A percentile compares a stretch with the other conserved stretches of the same genome.
phyloP scores from a whole-genome alignment of 2,113 vertebrate genomes.

The Hydrochoerus hydrochaeris region DNA sequence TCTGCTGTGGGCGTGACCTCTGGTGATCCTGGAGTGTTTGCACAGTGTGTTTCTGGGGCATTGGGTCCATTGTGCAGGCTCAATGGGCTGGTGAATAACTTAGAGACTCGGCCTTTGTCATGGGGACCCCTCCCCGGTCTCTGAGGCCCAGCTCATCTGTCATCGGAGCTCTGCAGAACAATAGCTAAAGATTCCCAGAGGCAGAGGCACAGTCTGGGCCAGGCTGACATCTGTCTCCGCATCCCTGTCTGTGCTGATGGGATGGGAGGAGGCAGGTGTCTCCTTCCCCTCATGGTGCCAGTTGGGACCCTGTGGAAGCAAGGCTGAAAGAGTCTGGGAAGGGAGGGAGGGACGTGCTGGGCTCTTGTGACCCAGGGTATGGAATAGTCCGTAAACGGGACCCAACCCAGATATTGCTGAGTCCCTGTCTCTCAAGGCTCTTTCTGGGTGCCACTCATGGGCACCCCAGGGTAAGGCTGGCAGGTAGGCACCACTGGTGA shows the following conservation, averaged over 20 bases:
- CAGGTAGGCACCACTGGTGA: neutral
- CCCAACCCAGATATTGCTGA: accelerated
- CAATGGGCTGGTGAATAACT: neutral
- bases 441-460: neutral
- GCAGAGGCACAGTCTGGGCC: neutral
- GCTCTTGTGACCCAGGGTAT: neutral
- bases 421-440: neutral
- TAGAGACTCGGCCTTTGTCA: slow-evolving; percentile 45
- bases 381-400: neutral
- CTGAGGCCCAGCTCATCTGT: slow-evolving; percentile 49
- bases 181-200: slow-evolving; percentile 52
- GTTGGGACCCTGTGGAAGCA: slow-evolving; percentile 3
- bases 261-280: slow-evolving; percentile 52
- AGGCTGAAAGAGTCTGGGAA: neutral
- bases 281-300: neutral
- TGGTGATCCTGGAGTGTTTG: neutral
- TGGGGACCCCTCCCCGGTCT: neutral
- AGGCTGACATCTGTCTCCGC: slow-evolving; percentile 62
- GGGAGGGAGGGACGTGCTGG: neutral
- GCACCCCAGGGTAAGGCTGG: neutral
- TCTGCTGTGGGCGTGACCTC: neutral
- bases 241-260: neutral
- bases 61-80: too few relatives aligned
- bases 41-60: too few relatives aligned
- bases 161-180: neutral